Evolutionary conservation across 2,888 invertebrate species (phyloP).

Genomic region (Thereva nobilitata): DNA sequence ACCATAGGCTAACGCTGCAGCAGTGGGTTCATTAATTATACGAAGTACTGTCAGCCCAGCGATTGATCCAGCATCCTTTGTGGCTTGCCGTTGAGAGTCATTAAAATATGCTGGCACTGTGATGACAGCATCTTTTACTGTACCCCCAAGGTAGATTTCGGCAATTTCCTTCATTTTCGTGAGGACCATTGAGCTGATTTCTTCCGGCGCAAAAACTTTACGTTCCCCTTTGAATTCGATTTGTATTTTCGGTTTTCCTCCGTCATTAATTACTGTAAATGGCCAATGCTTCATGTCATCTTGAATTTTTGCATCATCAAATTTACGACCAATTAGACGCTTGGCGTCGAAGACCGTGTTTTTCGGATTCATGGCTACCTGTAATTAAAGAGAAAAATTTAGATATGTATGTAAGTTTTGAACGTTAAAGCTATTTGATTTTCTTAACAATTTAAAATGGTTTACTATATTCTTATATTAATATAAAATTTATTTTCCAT

Average conservation of each 20-base stretch:
- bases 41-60: slow-evolving; percentile 85
- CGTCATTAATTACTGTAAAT: slow-evolving; percentile 68
- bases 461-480: too few species aligned
- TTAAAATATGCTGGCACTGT: slow-evolving; percentile 86
- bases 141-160: slow-evolving; percentile 74
- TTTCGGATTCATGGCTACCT: slow-evolving; percentile 79
- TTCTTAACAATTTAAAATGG: too few species aligned
- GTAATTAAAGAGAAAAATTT: slow-evolving; percentile 36
- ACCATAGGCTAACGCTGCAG: slow-evolving; percentile 85
- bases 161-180: slow-evolving; percentile 83
- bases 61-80: slow-evolving; percentile 86
- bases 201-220: slow-evolving; percentile 80
- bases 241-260: slow-evolving; percentile 74
- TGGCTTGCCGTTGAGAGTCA: slow-evolving; percentile 80
- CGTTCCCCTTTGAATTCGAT: slow-evolving; percentile 74
- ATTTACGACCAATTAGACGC: slow-evolving; percentile 80
- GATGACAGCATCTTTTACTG: slow-evolving; percentile 75
- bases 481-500: too few species aligned
- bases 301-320: slow-evolving; percentile 76
- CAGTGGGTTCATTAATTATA: slow-evolving; percentile 90
- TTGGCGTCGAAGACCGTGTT: slow-evolving; percentile 85
- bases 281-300: slow-evolving; percentile 86
- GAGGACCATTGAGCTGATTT: slow-evolving; percentile 83
- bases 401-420: too few species aligned
- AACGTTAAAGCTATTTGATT: too few species aligned